These are phyloP conservation scores for Heterocephalus glaber DNA, from an alignment of 2,113 vertebrate species.

Conservation along the genomic window DNA sequence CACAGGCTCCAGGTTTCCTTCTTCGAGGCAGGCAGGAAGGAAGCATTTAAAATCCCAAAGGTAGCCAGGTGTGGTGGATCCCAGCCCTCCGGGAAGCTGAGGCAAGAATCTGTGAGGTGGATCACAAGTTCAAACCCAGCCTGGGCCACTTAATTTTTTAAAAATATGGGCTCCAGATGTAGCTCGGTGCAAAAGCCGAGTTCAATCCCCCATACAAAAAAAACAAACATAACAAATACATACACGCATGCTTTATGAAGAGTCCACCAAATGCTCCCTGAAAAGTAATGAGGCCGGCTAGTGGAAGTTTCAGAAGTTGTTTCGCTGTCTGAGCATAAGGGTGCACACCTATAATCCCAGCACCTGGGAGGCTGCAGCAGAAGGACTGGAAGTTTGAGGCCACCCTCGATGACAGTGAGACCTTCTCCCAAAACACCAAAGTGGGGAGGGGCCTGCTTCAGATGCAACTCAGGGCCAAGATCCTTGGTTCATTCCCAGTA, in stretches of 20 bases:
- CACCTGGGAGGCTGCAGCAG: neutral
- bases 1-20: neutral
- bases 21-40: neutral
- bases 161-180: neutral
- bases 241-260: neutral
- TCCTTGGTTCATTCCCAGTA: neutral
- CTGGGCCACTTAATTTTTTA: neutral
- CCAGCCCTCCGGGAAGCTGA: too few species aligned
- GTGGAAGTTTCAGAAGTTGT: neutral
- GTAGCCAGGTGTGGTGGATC: neutral
- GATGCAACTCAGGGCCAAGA: too few species aligned
- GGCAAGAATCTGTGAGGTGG: too few species aligned
- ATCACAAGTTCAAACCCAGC: neutral
- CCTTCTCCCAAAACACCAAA: neutral
- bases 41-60: conserved; percentile 23
- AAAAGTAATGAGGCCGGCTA: neutral
- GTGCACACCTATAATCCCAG: neutral
- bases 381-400: neutral
- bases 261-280: neutral
- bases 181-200: neutral
- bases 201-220: neutral
- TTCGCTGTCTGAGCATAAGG: neutral
- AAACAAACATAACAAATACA: neutral
- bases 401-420: neutral
- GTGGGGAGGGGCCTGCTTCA: neutral